Percentiles rank a stretch among this genome's conserved stretches.
phyloP scores from a whole-genome alignment of 2,113 vertebrate genomes.

The Pardalotus punctatus region DNA sequence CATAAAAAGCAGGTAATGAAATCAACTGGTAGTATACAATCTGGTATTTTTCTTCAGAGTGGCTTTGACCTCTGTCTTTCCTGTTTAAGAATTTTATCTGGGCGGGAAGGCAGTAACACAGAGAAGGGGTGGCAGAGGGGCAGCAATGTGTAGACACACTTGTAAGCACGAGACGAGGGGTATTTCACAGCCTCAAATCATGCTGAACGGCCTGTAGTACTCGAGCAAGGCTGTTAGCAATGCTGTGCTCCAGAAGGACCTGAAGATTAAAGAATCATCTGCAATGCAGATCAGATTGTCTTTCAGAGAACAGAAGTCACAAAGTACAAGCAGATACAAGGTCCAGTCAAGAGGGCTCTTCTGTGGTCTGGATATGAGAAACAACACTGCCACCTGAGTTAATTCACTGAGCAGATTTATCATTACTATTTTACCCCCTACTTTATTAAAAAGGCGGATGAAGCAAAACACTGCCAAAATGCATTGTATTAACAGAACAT shows the following conservation, averaged over 20 bases:
- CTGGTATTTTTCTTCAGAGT: not conserved
- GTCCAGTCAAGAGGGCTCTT: not conserved
- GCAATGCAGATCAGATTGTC: constrained; percentile 1
- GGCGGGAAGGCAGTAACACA: not conserved
- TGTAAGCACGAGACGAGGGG: not conserved
- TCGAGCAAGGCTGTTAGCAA: not conserved
- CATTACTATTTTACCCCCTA: not conserved
- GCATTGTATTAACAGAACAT: not conserved
- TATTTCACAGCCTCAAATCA: not conserved
- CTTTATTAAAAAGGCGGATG: not conserved
- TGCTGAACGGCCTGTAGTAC: not conserved
- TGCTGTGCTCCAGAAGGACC: not conserved
- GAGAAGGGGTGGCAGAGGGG: not conserved
- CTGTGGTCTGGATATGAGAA: not conserved
- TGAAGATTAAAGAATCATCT: not conserved
- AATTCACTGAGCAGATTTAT: not conserved
- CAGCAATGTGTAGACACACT: not conserved
- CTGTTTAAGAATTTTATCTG: not conserved
- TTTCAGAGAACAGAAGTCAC: not conserved
- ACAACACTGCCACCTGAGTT: not conserved
- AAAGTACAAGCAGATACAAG: not conserved
- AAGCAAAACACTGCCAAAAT: constrained; percentile 1
- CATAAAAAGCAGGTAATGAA: not conserved
- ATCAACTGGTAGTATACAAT: not conserved
- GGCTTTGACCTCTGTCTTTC: not conserved